These are phyloP conservation scores for Anabacerthia variegaticeps DNA, from an alignment of 2,797 vertebrate species.

Conservation along the genomic window DNA sequence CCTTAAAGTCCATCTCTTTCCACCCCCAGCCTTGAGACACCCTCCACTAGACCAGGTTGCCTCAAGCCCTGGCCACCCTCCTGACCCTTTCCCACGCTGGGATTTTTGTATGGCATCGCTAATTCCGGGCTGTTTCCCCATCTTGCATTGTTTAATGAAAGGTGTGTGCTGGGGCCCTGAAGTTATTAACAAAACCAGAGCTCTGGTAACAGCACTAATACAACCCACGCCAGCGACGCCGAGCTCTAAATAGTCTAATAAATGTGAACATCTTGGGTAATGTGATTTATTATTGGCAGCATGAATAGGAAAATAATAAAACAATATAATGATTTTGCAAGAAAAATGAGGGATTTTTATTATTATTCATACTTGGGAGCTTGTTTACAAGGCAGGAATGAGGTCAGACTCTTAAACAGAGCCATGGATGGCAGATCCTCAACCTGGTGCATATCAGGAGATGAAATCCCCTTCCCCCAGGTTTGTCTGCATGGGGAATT, in stretches of 20 bases:
- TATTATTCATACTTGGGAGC: slow-evolving; percentile 63
- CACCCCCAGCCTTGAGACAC: neutral
- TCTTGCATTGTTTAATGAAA: neutral
- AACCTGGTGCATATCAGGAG: neutral
- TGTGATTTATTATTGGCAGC: slow-evolving; percentile 67
- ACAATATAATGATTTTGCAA: slow-evolving; percentile 54
- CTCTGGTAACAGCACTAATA: neutral
- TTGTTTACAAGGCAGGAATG: slow-evolving; percentile 39
- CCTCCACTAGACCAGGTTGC: neutral
- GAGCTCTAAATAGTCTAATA: slow-evolving; percentile 69
- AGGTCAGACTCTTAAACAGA: slow-evolving; percentile 42
- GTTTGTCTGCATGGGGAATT: slow-evolving; percentile 42
- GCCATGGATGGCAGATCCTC: neutral
- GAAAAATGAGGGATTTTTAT: slow-evolving; percentile 56
- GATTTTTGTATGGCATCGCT: neutral
- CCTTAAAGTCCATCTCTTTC: neutral
- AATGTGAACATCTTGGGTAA: slow-evolving; percentile 63
- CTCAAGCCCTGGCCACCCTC: neutral
- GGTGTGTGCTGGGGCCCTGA: neutral
- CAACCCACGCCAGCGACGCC: neutral
- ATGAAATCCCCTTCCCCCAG: neutral
- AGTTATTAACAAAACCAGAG: neutral
- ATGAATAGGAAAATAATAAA: slow-evolving; percentile 72
- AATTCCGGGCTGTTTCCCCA: neutral
- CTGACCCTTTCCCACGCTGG: neutral